Percentiles rank a stretch among this genome's conserved stretches.
These are phyloP conservation scores for Potorous gilbertii DNA, from an alignment of 2,797 vertebrate genomes.

Conservation along the genomic window DNA sequence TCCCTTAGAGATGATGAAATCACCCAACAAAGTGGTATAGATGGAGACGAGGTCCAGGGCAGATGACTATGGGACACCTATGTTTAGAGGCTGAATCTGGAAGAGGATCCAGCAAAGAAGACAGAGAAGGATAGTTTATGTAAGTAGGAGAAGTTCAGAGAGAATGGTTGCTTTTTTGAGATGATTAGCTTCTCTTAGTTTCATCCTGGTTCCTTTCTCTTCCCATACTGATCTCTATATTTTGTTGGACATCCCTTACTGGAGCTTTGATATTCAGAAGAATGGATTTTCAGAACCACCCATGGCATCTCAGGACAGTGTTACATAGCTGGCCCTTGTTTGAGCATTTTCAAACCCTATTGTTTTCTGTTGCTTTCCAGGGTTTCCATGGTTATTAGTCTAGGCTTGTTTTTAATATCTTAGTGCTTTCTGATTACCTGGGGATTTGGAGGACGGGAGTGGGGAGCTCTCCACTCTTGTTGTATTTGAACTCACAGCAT, in stretches of 20 bases:
- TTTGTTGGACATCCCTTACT: not conserved
- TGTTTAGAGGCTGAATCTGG: not conserved
- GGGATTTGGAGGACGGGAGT: not conserved
- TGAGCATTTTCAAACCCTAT: not conserved
- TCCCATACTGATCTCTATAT: not conserved
- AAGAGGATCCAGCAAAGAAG: not conserved
- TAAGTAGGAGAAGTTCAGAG: not conserved
- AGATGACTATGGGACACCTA: not conserved
- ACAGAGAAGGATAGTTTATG: not conserved
- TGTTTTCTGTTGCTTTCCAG: not conserved
- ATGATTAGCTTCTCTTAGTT: not conserved
- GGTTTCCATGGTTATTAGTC: not conserved
- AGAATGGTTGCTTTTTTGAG: not conserved
- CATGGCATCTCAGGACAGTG: not conserved
- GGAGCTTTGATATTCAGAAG: not conserved
- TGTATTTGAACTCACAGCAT: not conserved
- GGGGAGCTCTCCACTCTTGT: not conserved
- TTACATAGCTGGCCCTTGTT: not conserved
- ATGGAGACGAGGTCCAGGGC: not conserved
- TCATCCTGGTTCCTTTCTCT: not conserved
- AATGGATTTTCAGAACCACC: not conserved
- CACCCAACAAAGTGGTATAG: not conserved
- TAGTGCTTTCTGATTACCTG: not conserved
- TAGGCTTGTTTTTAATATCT: not conserved
- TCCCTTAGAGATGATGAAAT: not conserved